Evolutionary conservation across 2,888 invertebrate genomes (phyloP).

Genomic region (Drosophila anomalata): DNA sequence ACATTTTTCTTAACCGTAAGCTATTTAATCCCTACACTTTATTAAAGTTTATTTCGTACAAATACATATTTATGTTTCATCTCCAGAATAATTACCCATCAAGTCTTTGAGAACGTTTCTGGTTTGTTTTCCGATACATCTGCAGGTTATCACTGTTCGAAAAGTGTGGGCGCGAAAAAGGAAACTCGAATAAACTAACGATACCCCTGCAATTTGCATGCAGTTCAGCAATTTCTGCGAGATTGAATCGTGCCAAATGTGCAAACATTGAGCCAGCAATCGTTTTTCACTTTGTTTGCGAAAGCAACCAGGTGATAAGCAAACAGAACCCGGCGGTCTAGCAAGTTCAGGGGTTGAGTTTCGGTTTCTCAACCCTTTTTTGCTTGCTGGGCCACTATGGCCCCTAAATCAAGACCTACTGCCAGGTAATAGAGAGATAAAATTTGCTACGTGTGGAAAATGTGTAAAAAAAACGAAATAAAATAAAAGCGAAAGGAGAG

Average conservation of each 20-base stretch:
- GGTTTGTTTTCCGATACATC: not conserved
- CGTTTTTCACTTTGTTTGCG: constrained; percentile 37
- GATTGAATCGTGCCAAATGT: constrained; percentile 61
- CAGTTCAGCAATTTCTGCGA: constrained; percentile 40
- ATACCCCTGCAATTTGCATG: constrained; percentile 55
- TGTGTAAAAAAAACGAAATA: constrained; percentile 44
- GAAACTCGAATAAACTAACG: not conserved
- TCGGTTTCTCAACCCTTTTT: constrained; percentile 53
- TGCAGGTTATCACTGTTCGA: not conserved
- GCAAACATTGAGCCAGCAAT: constrained; percentile 55
- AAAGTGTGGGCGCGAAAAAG: not conserved
- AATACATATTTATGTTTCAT: not conserved
- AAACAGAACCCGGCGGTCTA: constrained; percentile 55
- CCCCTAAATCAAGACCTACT: constrained; percentile 40
- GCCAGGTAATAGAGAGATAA: constrained; percentile 72
- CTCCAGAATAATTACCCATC: not conserved
- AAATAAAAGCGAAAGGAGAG: constrained; percentile 33
- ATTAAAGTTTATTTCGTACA: too few species aligned
- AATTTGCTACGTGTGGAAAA: constrained; percentile 75
- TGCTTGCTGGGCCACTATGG: constrained; percentile 2
- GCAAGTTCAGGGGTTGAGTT: not conserved
- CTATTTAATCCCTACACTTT: too few species aligned
- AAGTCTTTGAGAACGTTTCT: not conserved
- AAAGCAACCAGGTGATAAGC: constrained; percentile 66
- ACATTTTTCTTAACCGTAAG: too few species aligned